Conservation (phyloP, 2,888 invertebrate species). For the Nowickia ferox region DNA sequence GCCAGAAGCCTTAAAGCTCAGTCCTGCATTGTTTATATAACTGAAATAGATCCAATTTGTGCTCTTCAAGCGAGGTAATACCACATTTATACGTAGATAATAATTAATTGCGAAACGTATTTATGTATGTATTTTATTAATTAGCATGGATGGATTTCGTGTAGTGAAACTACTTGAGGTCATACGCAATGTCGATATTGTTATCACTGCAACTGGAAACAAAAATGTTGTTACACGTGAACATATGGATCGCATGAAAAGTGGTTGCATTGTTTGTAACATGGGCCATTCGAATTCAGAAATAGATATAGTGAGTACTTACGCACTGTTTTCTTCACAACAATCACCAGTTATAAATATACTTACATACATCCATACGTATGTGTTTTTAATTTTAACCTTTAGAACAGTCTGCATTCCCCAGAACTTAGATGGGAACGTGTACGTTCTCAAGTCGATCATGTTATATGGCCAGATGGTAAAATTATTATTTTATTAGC, state of each 20-base stretch:
- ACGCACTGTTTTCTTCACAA: neutral
- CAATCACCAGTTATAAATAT: too few relatives aligned
- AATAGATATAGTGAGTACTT: conserved; percentile 91
- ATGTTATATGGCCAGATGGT: conserved; percentile 98
- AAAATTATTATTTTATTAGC: conserved; percentile 96
- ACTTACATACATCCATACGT: neutral
- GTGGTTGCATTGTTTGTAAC: conserved; percentile 96
- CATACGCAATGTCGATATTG: conserved; percentile 94
- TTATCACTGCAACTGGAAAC: conserved; percentile 97
- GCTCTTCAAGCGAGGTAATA: conserved; percentile 94
- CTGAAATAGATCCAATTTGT: conserved; percentile 98
- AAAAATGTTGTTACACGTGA: conserved; percentile 97
- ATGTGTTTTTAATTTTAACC: conserved; percentile 61
- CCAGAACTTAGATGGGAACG: conserved; percentile 98
- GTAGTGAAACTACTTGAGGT: conserved; percentile 97
- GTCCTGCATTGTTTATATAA: conserved; percentile 92
- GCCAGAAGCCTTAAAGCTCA: conserved; percentile 96
- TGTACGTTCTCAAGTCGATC: conserved; percentile 98
- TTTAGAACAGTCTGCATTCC: conserved; percentile 93
- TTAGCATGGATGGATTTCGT: conserved; percentile 94
- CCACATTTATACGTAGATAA: neutral
- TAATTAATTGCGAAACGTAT: neutral
- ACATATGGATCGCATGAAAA: conserved; percentile 98
- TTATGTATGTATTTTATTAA: neutral
- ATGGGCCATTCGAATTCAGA: conserved; percentile 98